Conservation (phyloP, 2,797 vertebrate genomes). For the Holocentrus rufus region DNA sequence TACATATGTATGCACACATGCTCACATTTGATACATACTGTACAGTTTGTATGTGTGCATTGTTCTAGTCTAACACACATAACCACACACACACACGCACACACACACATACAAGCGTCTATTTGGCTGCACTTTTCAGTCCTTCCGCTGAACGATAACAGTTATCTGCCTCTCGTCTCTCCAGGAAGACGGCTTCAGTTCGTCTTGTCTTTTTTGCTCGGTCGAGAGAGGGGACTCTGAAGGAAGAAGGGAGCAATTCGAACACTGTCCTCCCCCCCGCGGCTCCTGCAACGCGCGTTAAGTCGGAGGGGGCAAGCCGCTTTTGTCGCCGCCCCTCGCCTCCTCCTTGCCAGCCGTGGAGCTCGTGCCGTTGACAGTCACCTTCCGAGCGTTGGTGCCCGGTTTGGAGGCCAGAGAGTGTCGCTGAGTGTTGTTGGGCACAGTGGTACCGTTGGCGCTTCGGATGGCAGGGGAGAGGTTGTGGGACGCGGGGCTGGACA, state of each 20-base stretch:
- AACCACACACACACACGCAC: conserved; percentile 60
- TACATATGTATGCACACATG: conserved; percentile 83
- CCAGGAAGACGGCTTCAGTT: conserved; percentile 45
- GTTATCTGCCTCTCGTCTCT: conserved; percentile 43
- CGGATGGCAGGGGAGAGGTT: conserved; percentile 73
- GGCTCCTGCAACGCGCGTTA: conserved; percentile 49
- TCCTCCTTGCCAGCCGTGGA: conserved; percentile 71
- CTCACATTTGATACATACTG: conserved; percentile 81
- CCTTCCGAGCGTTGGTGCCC: conserved; percentile 81
- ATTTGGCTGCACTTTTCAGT: conserved; percentile 78
- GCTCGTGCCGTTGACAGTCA: conserved; percentile 89
- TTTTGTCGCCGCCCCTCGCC: conserved; percentile 73
- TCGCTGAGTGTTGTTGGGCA: conserved; percentile 80
- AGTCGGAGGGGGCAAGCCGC: conserved; percentile 73
- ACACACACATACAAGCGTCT: conserved; percentile 64
- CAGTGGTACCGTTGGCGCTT: conserved; percentile 78
- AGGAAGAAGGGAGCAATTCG: conserved; percentile 70
- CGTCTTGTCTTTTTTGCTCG: conserved; percentile 50
- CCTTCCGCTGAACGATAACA: conserved; percentile 51
- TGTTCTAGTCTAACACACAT: conserved; percentile 79
- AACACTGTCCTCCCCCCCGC: conserved; percentile 74
- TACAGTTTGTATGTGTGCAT: conserved; percentile 81
- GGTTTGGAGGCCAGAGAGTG: conserved; percentile 79
- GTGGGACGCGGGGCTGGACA: conserved; percentile 73
- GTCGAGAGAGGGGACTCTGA: conserved; percentile 29